These are phyloP conservation scores for Phrixothrix hirtus DNA, from an alignment of 2,888 invertebrate species.

Conservation along the genomic window DNA sequence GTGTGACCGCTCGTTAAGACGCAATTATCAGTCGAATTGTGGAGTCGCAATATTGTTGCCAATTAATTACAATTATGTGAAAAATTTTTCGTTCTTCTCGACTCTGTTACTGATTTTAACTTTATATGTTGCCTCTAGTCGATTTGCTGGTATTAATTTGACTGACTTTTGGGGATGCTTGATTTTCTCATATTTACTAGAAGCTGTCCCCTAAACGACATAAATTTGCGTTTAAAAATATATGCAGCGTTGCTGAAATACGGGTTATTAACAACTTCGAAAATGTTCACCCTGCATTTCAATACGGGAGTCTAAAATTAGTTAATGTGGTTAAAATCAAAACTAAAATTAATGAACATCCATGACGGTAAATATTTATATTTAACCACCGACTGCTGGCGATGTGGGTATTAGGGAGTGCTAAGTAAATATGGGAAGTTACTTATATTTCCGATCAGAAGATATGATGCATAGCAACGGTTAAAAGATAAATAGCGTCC, in stretches of 20 bases:
- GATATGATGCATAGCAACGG: slow-evolving; percentile 17
- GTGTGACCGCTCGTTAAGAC: no score
- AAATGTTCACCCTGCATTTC: neutral
- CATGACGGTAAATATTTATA: slow-evolving; percentile 18
- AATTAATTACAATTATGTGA: no score
- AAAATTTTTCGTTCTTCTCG: no score
- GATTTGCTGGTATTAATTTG: no score
- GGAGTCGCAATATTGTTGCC: no score
- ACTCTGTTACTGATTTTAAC: no score
- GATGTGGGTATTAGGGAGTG: slow-evolving; percentile 9
- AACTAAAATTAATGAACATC: slow-evolving; percentile 15
- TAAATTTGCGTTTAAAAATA: slow-evolving; percentile 12
- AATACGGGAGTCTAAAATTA: neutral
- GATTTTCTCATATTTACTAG: slow-evolving; percentile 15
- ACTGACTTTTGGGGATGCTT: neutral
- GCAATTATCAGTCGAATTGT: no score
- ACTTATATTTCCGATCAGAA: slow-evolving; percentile 7
- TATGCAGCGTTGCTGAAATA: slow-evolving; percentile 17
- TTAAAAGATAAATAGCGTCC: slow-evolving; percentile 17
- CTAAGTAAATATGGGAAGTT: slow-evolving; percentile 14
- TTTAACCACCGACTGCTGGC: slow-evolving; percentile 11
- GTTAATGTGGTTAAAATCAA: no score
- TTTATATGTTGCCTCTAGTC: no score
- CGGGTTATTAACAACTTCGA: slow-evolving; percentile 23
- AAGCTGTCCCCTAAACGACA: slow-evolving; percentile 3